Evolutionary conservation across 2,113 vertebrate genomes (phyloP).

Genomic region (Corydoras maculifer): DNA sequence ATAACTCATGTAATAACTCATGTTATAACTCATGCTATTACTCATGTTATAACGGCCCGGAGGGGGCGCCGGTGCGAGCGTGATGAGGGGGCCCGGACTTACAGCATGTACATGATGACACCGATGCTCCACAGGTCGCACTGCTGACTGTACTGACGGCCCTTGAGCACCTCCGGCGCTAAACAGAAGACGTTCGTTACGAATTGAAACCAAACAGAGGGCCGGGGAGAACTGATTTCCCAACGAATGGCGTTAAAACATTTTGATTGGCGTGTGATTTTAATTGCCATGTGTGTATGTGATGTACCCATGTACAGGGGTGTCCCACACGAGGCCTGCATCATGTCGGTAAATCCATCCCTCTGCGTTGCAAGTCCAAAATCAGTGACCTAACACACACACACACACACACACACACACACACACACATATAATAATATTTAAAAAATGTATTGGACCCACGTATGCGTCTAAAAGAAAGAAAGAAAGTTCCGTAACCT

Average conservation of each 20-base stretch:
- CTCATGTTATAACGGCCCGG: constrained; percentile 57
- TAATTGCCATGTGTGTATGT: neutral
- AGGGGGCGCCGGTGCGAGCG: constrained; percentile 5
- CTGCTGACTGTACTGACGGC: constrained; percentile 56
- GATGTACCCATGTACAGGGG: constrained; percentile 75
- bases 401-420: constrained; percentile 27
- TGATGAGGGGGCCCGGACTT: constrained; percentile 50
- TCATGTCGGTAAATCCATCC: constrained; percentile 67
- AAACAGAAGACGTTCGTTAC: neutral
- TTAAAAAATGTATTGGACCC: too few relatives aligned
- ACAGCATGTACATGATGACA: constrained; percentile 89
- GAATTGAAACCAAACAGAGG: constrained; percentile 1
- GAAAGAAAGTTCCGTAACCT: neutral
- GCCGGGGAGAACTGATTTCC: too few relatives aligned
- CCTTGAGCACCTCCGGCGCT: neutral
- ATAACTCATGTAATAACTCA: too few relatives aligned
- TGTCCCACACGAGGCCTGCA: constrained; percentile 75
- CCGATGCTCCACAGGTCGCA: constrained; percentile 87
- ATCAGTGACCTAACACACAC: constrained; percentile 69
- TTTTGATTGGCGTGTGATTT: too few relatives aligned
- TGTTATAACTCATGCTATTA: constrained; percentile 30
- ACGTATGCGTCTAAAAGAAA: too few relatives aligned
- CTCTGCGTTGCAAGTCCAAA: constrained; percentile 78
- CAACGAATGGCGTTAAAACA: too few relatives aligned
- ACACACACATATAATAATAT: constrained; percentile 6